A percentile compares a stretch with the other conserved stretches of the same genome.
Conservation (phyloP, 1,140 invertebrate species). For the Drosophila auraria region DNA sequence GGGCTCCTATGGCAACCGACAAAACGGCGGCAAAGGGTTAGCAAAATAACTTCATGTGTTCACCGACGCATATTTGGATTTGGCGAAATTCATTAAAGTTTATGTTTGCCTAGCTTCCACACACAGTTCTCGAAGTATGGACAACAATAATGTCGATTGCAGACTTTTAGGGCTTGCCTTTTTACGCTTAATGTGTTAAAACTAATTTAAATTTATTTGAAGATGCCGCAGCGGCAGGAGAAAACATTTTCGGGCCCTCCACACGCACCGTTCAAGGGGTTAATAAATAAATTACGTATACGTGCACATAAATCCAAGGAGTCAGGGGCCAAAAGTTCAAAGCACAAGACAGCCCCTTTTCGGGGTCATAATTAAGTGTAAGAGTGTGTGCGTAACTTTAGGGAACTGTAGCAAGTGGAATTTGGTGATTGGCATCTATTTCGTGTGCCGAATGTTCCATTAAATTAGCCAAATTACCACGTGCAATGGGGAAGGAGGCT, state of each 20-base stretch:
- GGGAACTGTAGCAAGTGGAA: constrained; percentile 1
- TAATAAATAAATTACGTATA: constrained; percentile 83
- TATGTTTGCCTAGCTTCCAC: constrained; percentile 74
- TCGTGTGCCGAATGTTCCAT: constrained; percentile 66
- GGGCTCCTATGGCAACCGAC: constrained; percentile 53
- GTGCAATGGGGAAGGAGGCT: constrained; percentile 6
- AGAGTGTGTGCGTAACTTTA: constrained; percentile 18
- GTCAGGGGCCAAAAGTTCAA: constrained; percentile 67
- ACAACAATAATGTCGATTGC: constrained; percentile 66
- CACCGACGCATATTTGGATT: constrained; percentile 70
- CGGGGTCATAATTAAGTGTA: constrained; percentile 56
- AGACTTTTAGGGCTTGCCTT: constrained; percentile 71
- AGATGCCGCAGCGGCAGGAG: constrained; percentile 56
- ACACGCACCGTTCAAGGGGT: constrained; percentile 67
- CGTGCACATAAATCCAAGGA: constrained; percentile 77
- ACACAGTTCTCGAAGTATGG: constrained; percentile 38
- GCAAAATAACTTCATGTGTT: constrained; percentile 79
- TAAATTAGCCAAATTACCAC: constrained; percentile 74
- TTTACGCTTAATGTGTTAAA: constrained; percentile 83
- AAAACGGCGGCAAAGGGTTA: constrained; percentile 77
- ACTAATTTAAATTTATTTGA: constrained; percentile 84
- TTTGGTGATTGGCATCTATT: constrained; percentile 70
- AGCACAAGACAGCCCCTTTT: constrained; percentile 44
- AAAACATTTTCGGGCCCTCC: constrained; percentile 45
- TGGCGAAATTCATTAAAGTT: constrained; percentile 82